Base-by-base conservation (phyloP, 2,888 invertebrate genomes). In the Pristionchus fissidentatus region DNA sequence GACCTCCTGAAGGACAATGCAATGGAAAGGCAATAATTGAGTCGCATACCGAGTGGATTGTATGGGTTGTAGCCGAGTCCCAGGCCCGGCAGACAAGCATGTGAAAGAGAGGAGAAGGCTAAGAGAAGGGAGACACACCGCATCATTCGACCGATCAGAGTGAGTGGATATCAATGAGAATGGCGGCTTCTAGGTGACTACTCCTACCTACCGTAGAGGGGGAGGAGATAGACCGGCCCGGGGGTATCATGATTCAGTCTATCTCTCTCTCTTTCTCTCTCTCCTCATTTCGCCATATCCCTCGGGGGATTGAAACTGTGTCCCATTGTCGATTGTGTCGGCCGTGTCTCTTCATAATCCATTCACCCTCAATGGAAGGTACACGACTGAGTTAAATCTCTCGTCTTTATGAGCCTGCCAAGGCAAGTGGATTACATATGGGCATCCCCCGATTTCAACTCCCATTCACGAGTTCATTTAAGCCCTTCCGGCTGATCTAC, bases 221-320 rank as follows among this genome's bases (percentile, higher is more conserved):
- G 46, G 80, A 62, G 62, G 38, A 79, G 70, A 70, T 70, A 70
- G 70, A 46, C 79, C 79, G 79, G 79, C 79, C 75, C 29, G 49
- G 49, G 75, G 75, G 29, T 52, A 75, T 75, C 75, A 70, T 70
- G 70, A 70, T 70, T 70, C 70, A 70, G 70, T 26, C 70, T 41
- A 38, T 41, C 75, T 57, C 57, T 49, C 38, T 60, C 60, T 32
- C 60, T 62, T 13, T 38, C 32, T 62, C 46, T 32, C 80, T 81
- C 80, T 81, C 32, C 55, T 62, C 80, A 15, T 19, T 32, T 32
- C 35, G 26, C 41, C 70, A 10, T n/a, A 19, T 57, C 79, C 46
- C 79, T 79, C 38, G 73, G 8, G 49, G 75, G 75, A 77, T 77
- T 81, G 80, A 81, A 81, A 81, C 80, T 62, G 80, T 81, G n/a